These are phyloP conservation scores for Neelides sp. DNA, from an alignment of 1,140 invertebrate genomes.

Conservation along the genomic window DNA sequence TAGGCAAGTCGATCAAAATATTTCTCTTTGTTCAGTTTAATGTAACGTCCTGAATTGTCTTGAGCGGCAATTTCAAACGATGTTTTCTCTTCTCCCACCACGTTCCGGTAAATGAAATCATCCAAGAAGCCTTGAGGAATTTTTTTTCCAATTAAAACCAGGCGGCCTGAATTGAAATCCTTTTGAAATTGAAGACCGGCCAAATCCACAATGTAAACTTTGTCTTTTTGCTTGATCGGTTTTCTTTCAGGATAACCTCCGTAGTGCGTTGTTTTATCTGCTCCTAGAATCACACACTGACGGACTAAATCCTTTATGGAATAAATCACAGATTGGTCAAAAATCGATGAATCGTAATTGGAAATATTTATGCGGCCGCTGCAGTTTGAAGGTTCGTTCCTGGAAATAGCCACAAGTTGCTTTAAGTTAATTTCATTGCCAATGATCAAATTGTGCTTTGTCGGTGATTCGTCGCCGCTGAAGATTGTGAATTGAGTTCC, in stretches of 20 bases:
- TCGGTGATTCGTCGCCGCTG: not conserved
- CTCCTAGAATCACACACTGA: not conserved
- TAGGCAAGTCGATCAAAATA: not conserved
- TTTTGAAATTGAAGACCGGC: slow-evolving; percentile 8
- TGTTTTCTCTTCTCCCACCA: slow-evolving; percentile 9
- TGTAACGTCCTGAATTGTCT: not conserved
- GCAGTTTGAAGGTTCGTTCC: slow-evolving; percentile 10
- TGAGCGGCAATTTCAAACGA: not conserved
- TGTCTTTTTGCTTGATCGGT: not conserved
- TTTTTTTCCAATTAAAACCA: slow-evolving; percentile 1
- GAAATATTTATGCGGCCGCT: slow-evolving; percentile 11
- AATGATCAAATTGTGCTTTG: slow-evolving; percentile 4
- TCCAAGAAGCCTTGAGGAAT: slow-evolving; percentile 10
- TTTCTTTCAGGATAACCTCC: not conserved
- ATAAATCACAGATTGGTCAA: not conserved
- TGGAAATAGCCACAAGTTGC: not conserved
- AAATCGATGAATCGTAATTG: slow-evolving; percentile 3
- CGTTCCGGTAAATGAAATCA: slow-evolving; percentile 10
- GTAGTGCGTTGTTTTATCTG: not conserved
- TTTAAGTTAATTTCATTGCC: not conserved
- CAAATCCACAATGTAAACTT: slow-evolving; percentile 6
- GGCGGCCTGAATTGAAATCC: slow-evolving; percentile 1
- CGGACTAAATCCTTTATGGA: not conserved
- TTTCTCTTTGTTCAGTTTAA: not conserved
- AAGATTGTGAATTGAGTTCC: not conserved